Evolutionary conservation across 2,113 vertebrate species (phyloP).

Genomic region (Microtus montanus): DNA sequence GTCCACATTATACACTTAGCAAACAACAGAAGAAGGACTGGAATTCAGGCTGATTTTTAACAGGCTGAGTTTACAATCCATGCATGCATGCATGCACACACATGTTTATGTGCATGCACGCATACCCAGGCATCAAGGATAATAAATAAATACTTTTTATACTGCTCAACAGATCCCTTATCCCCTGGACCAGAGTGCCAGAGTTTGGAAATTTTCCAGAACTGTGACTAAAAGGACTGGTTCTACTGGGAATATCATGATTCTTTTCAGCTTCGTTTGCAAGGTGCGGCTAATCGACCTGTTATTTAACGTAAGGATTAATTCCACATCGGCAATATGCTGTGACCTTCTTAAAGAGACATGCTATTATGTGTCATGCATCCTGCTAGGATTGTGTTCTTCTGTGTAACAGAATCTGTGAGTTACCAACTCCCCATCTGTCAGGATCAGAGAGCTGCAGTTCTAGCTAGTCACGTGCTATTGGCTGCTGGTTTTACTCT

Average conservation of each 20-base stretch:
- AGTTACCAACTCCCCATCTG: background rate
- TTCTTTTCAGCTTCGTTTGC: background rate
- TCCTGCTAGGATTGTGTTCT: background rate
- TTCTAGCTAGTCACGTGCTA: background rate
- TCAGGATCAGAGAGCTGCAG: background rate
- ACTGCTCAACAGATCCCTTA: background rate
- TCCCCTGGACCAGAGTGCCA: background rate
- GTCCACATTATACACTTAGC: background rate
- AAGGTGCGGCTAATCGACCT: background rate
- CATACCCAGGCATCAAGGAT: background rate
- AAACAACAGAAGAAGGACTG: background rate
- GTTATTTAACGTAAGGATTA: background rate
- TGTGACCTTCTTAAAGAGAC: slow-evolving; percentile 38
- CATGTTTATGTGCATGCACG: too few relatives aligned
- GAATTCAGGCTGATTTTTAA: background rate
- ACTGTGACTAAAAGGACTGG: slow-evolving; percentile 6
- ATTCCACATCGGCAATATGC: slow-evolving; percentile 2
- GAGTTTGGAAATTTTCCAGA: background rate
- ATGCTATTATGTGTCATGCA: background rate
- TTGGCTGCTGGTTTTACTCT: background rate
- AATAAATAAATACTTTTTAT: background rate
- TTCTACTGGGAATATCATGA: background rate
- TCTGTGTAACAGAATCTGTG: background rate
- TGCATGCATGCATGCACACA: too few relatives aligned
- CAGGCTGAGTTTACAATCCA: background rate